phyloP scores from a whole-genome alignment of 2,888 invertebrate genomes.

The Stenotaenia linearis region DNA sequence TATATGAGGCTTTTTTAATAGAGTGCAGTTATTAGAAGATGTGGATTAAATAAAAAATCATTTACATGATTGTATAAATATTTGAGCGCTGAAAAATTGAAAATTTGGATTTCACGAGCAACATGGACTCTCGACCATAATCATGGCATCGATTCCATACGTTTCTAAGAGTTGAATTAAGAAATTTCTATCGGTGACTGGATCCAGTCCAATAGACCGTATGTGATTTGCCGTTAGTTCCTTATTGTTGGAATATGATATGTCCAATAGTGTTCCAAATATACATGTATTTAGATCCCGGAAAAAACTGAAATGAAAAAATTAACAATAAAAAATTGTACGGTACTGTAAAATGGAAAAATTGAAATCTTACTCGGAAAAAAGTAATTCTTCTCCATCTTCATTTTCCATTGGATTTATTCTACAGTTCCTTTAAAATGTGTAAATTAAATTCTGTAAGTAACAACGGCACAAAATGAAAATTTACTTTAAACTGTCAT shows the following conservation, averaged over 20 bases:
- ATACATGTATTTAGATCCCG: slow-evolving; percentile 46
- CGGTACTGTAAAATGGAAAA: not conserved
- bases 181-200: slow-evolving; percentile 47
- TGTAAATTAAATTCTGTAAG: too few species aligned
- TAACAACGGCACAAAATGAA: too few species aligned
- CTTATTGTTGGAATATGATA: slow-evolving; percentile 46
- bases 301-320: slow-evolving; percentile 44
- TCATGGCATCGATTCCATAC: slow-evolving; percentile 49
- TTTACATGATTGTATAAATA: not conserved
- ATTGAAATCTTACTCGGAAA: not conserved
- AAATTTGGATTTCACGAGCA: slow-evolving; percentile 40
- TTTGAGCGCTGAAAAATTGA: not conserved
- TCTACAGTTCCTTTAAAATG: not conserved
- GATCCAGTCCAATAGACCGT: slow-evolving; percentile 48
- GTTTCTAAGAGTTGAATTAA: slow-evolving; percentile 48
- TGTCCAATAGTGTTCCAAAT: slow-evolving; percentile 47
- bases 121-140: slow-evolving; percentile 48
- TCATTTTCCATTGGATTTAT: slow-evolving; percentile 24
- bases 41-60: too few species aligned
- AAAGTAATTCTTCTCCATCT: slow-evolving; percentile 43
- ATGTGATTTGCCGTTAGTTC: slow-evolving; percentile 48
- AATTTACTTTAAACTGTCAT: slow-evolving; percentile 42
- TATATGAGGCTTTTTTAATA: not conserved
- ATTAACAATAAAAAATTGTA: not conserved
- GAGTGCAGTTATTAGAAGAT: not conserved